phyloP scores from a whole-genome alignment of 2,113 vertebrate genomes.

The Equus przewalskii region DNA sequence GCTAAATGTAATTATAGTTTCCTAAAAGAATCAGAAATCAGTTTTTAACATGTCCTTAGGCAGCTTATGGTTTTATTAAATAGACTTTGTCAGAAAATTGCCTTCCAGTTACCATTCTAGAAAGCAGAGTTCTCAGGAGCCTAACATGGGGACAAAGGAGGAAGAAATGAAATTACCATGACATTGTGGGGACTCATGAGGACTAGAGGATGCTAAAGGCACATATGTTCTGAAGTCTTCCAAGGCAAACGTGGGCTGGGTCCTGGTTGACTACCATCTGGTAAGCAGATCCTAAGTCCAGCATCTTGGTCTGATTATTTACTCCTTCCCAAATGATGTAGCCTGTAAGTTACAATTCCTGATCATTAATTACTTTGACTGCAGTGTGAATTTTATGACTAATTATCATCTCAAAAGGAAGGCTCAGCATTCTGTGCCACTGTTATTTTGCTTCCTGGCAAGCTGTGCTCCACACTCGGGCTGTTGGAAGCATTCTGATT shows the following conservation, averaged over 20 bases:
- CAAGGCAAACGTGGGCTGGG: background rate
- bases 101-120: background rate
- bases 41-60: no score
- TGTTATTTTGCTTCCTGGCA: background rate
- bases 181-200: background rate
- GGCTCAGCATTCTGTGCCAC: background rate
- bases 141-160: background rate
- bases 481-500: background rate
- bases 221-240: background rate
- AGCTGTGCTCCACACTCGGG: accelerated
- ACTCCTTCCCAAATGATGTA: constrained; percentile 11
- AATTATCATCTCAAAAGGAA: background rate
- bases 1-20: background rate
- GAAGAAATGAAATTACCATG: background rate
- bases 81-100: background rate
- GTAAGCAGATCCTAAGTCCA: background rate
- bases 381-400: background rate
- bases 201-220: background rate
- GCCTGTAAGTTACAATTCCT: background rate
- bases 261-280: background rate
- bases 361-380: constrained; percentile 54
- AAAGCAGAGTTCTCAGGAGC: background rate
- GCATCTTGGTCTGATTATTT: background rate
- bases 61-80: background rate
- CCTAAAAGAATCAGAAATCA: background rate